Evolutionary conservation across 2,113 vertebrate genomes (phyloP).

Genomic region (Mugil cephalus): DNA sequence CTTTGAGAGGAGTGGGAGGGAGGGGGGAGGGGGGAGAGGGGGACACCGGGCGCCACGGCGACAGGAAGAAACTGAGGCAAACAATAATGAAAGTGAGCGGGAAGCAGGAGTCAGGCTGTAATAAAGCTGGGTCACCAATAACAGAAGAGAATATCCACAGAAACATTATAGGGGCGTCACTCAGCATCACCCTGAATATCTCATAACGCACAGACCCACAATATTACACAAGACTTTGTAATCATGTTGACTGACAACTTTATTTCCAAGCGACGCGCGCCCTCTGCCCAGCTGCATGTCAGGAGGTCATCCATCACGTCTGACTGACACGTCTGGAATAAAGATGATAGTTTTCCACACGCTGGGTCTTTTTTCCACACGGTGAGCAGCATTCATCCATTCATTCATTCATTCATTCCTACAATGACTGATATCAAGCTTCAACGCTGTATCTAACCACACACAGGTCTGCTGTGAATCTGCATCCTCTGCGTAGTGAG

Average conservation of each 20-base stretch:
- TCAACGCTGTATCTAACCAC: too few species aligned
- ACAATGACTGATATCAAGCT: too few species aligned
- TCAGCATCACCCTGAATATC: constrained; percentile 49
- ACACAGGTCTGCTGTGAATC: too few species aligned
- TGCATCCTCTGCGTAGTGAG: too few species aligned
- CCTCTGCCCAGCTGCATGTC: constrained; percentile 22
- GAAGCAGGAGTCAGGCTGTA: constrained; percentile 9
- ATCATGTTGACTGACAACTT: constrained; percentile 72
- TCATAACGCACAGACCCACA: constrained; percentile 29
- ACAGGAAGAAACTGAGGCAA: neutral
- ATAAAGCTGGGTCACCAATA: constrained; percentile 59
- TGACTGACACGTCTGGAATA: constrained; percentile 48
- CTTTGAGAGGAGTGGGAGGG: constrained; percentile 5
- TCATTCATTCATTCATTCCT: too few species aligned
- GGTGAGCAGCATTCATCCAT: too few species aligned
- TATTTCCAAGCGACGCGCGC: constrained; percentile 52
- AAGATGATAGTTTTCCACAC: constrained; percentile 8
- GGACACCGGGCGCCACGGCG: too few species aligned
- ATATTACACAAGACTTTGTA: constrained; percentile 45
- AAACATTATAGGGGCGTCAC: constrained; percentile 55
- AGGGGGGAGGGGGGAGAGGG: constrained; percentile 4
- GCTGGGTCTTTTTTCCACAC: neutral
- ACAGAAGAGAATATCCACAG: constrained; percentile 59
- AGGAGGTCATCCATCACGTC: constrained; percentile 22
- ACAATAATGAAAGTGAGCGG: constrained; percentile 8